phyloP scores from a whole-genome alignment of 2,113 vertebrate species.

The Dissostichus mawsoni region DNA sequence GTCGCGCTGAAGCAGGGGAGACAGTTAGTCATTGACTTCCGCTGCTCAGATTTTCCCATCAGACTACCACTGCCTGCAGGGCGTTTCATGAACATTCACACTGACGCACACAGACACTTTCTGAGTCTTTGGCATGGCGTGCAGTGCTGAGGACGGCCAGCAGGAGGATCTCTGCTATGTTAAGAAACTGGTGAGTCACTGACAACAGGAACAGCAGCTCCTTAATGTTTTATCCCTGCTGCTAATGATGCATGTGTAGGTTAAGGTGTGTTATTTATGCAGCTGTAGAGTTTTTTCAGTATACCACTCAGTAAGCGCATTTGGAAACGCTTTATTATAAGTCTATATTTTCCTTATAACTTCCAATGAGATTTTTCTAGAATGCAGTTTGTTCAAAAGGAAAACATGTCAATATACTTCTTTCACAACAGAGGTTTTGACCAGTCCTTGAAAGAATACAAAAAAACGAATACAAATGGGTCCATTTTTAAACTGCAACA shows the following conservation, averaged over 20 bases:
- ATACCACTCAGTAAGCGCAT: neutral
- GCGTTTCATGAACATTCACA: conserved; percentile 3
- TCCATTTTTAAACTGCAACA: no score
- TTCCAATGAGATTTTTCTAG: neutral
- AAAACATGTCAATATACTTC: neutral
- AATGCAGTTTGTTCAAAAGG: neutral
- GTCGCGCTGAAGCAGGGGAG: conserved; percentile 18
- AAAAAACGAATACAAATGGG: no score
- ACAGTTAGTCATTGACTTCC: conserved; percentile 55
- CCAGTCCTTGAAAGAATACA: no score
- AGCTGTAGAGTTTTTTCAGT: neutral
- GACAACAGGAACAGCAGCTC: conserved; percentile 34
- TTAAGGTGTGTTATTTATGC: neutral
- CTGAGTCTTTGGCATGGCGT: neutral
- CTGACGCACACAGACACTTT: neutral
- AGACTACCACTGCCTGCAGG: conserved; percentile 32
- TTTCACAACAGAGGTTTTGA: no score
- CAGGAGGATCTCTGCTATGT: conserved; percentile 47
- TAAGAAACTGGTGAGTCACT: conserved; percentile 74
- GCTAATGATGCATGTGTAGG: neutral
- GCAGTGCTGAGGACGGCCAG: conserved; percentile 46
- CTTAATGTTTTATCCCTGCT: neutral
- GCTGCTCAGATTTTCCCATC: conserved; percentile 56
- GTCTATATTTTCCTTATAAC: neutral
- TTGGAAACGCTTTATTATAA: neutral